Evolutionary conservation across 2,113 vertebrate species (phyloP).

Genomic region (Erythrolamprus reginae): DNA sequence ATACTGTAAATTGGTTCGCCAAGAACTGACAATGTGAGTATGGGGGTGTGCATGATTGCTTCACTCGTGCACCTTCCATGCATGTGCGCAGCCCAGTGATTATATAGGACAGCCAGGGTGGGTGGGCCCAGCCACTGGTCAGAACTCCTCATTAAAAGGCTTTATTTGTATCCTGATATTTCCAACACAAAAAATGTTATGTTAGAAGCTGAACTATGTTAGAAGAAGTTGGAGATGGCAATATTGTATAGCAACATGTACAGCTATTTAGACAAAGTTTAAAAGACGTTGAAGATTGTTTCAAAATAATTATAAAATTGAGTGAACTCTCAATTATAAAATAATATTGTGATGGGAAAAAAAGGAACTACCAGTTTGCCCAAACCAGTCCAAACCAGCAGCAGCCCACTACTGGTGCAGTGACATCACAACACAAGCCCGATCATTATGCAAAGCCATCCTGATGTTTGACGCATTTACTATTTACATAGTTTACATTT

Average conservation of each 20-base stretch:
- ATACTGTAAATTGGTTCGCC: too few relatives aligned
- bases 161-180: conserved; percentile 71
- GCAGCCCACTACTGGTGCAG: too few relatives aligned
- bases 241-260: conserved; percentile 87
- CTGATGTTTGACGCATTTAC: background rate
- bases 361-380: conserved; percentile 34
- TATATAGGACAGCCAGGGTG: too few relatives aligned
- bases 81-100: too few relatives aligned
- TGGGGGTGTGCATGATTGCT: too few relatives aligned
- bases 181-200: conserved; percentile 76
- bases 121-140: too few relatives aligned
- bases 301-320: conserved; percentile 86
- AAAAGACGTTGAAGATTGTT: conserved; percentile 69
- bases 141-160: too few relatives aligned
- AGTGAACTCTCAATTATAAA: conserved; percentile 67
- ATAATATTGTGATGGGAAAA: conserved; percentile 11
- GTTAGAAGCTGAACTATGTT: conserved; percentile 77
- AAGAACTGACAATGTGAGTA: too few relatives aligned
- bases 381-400: too few relatives aligned
- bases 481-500: too few relatives aligned
- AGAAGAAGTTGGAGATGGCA: conserved; percentile 84
- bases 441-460: background rate
- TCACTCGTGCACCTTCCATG: too few relatives aligned
- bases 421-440: background rate
- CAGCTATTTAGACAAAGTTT: conserved; percentile 91